Evolutionary conservation across 2,113 vertebrate species (phyloP).

Genomic region (Pseudopodoces humilis): DNA sequence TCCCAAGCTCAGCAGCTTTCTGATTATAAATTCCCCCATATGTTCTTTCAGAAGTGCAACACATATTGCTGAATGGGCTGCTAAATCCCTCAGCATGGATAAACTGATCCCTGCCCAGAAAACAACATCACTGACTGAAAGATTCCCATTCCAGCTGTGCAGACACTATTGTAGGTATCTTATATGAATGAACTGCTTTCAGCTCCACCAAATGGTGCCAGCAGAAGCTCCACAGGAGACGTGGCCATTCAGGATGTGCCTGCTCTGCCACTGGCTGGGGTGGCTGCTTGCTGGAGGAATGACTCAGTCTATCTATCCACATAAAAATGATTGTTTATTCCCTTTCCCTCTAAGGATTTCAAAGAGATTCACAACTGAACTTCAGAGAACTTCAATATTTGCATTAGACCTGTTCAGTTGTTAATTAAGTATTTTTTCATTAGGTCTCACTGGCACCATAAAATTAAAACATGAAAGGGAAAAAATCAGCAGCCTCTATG

Average conservation of each 20-base stretch:
- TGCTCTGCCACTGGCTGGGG: background rate
- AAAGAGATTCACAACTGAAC: background rate
- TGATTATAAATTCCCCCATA: background rate
- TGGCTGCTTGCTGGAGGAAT: background rate
- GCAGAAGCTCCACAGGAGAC: background rate
- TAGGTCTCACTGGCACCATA: background rate
- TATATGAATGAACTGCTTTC: background rate
- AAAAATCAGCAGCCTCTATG: background rate
- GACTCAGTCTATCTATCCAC: background rate
- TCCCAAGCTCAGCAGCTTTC: background rate
- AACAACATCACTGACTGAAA: background rate
- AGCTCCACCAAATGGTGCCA: background rate
- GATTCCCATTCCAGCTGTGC: background rate
- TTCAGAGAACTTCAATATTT: background rate
- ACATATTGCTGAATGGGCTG: background rate
- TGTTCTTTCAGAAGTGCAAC: background rate
- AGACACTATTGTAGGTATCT: background rate
- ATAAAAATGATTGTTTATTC: background rate
- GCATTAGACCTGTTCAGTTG: background rate
- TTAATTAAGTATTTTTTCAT: slow-evolving; percentile 5
- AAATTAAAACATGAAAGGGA: slow-evolving; percentile 29
- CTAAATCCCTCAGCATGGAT: background rate
- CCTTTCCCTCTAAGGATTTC: background rate
- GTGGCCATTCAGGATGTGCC: background rate
- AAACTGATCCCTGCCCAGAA: background rate